phyloP scores from a whole-genome alignment of 2,888 invertebrate species.

The Ypsolopha scabrella region DNA sequence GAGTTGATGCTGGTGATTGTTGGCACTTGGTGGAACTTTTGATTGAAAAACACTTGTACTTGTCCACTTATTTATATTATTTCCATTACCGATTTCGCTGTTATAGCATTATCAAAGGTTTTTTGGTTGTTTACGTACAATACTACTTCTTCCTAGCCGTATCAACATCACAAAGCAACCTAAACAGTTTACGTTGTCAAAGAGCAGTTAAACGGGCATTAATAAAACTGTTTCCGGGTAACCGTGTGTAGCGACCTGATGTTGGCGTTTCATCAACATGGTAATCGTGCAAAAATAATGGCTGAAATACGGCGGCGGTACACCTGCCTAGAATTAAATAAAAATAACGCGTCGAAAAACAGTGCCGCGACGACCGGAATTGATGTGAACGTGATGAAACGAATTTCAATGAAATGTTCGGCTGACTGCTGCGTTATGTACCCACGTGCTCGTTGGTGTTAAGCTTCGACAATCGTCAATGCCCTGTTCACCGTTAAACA shows the following conservation, averaged over 20 bases:
- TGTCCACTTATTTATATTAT: too few species aligned
- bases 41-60: too few species aligned
- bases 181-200: conserved; percentile 13
- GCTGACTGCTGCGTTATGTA: not conserved
- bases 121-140: too few species aligned
- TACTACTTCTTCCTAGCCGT: not conserved
- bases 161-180: conserved; percentile 1
- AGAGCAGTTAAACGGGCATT: conserved; percentile 33
- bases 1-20: too few species aligned
- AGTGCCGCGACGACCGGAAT: conserved; percentile 41
- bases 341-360: conserved; percentile 50
- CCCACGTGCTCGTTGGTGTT: too few species aligned
- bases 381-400: not conserved
- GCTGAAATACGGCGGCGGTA: conserved; percentile 39
- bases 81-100: too few species aligned
- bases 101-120: too few species aligned
- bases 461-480: too few species aligned
- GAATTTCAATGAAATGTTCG: not conserved
- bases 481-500: too few species aligned
- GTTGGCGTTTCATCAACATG: conserved; percentile 69
- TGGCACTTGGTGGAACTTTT: too few species aligned
- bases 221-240: conserved; percentile 25
- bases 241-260: conserved; percentile 35
- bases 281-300: conserved; percentile 67
- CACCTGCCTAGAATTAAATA: conserved; percentile 66